phyloP scores from a whole-genome alignment of 2,797 vertebrate genomes.

The Pipistrellus nathusii region DNA sequence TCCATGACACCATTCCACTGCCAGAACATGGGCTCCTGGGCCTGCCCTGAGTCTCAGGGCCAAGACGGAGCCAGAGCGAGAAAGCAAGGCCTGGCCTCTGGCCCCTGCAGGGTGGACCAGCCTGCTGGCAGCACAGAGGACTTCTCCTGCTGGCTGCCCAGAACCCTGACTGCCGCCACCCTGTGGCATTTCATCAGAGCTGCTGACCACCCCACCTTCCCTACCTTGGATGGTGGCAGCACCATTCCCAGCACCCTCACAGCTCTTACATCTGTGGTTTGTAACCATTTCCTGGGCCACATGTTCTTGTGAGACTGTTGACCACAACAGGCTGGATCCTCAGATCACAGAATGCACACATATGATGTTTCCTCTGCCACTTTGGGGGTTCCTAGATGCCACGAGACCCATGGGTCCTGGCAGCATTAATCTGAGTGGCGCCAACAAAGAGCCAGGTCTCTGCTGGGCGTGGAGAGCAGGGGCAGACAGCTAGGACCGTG shows the following conservation, averaged over 20 bases:
- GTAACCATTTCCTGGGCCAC: not conserved
- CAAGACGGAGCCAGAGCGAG: not conserved
- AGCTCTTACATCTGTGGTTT: not conserved
- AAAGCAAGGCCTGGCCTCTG: not conserved
- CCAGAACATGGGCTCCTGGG: not conserved
- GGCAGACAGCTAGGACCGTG: not conserved
- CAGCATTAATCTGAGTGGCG: not conserved
- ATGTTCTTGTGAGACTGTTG: not conserved
- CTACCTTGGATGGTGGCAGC: not conserved
- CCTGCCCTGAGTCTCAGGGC: not conserved
- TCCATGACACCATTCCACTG: not conserved
- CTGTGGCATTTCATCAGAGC: not conserved
- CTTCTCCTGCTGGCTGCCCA: not conserved
- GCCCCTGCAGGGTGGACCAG: accelerated
- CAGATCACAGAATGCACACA: not conserved
- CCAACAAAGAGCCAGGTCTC: not conserved
- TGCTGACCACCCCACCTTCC: not conserved
- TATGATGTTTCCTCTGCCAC: not conserved
- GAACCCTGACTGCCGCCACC: not conserved
- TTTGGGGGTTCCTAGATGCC: not conserved
- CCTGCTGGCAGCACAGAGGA: not conserved
- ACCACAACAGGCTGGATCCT: not conserved
- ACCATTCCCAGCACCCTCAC: not conserved
- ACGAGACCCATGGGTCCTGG: not conserved
- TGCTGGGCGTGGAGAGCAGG: not conserved